Evolutionary conservation across 2,113 vertebrate genomes (phyloP), one percentile per base, ranked within the genome.

Genomic region (Cinclus cinclus): DNA sequence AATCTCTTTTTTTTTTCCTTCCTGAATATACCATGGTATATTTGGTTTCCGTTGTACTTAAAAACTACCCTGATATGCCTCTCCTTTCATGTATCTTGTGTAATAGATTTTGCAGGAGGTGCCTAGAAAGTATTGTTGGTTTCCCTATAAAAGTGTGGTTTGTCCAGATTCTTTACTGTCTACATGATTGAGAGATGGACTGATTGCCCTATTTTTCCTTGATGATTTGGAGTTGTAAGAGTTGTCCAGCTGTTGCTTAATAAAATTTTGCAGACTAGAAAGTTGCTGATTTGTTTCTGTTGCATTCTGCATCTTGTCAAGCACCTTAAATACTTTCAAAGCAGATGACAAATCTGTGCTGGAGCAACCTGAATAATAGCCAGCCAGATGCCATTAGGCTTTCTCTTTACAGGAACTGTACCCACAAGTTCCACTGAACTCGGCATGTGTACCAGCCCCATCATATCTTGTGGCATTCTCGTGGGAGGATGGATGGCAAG

Each of bases 221-320:
- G 96, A 97, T 97, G 95, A 98, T 97, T 98, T 98, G 96, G 98
- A 98, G 95, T 97, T 98, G 98, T 98, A 98, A 98, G 95, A 98
- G 90, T 98, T 98, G 98, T 98, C 98, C 97, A 98, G 98, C 97
- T 98, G 97, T 98, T 98, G 98, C 98, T 98, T 98, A 98, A 98
- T 98, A 98, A 98, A 98, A 98, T 98, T 98, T 98, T 98, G 97
- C 98, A 98, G 96, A 98, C 96, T 96, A 96, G 97, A 98, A 96
- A 93, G 81, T 71, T 83, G 70, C 11, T 78, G 90, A 37, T 42
- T 95, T 88, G 83, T 89, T 91, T 92, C 87, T 96, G 60, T 95
- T 73, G 62, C 93, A 50, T 94, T 95, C 58, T 94, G 58, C 67
- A 68, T 73, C 90, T 96, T 97, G 94, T 83, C 97, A 93, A 97